These are phyloP conservation scores for Brachionus rotundiformis DNA, from an alignment of 1,140 invertebrate genomes.

Conservation along the genomic window DNA sequence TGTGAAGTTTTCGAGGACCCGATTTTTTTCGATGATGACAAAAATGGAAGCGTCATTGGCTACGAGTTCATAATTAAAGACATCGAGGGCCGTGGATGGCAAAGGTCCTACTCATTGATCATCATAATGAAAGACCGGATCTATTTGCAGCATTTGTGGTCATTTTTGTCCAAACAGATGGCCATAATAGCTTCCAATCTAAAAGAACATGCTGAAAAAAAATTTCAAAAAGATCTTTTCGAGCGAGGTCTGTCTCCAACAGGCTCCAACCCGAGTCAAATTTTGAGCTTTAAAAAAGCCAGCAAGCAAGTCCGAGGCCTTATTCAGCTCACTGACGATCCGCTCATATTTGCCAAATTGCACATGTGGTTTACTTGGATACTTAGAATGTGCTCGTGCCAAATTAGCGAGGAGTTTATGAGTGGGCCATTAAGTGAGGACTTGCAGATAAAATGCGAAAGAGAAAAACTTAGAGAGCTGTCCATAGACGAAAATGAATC, in stretches of 20 bases:
- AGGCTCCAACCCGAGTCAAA: neutral
- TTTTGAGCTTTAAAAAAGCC: conserved; percentile 38
- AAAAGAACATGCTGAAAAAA: conserved; percentile 43
- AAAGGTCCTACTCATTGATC: conserved; percentile 42
- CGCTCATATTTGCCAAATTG: conserved; percentile 36
- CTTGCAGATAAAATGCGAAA: conserved; percentile 22
- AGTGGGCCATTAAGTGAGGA: conserved; percentile 8
- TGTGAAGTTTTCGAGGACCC: conserved; percentile 50
- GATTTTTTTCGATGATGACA: conserved; percentile 49
- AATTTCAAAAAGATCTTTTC: conserved; percentile 11
- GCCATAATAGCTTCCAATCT: conserved; percentile 14
- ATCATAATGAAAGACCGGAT: conserved; percentile 47
- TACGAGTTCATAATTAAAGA: conserved; percentile 47
- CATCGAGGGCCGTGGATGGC: neutral
- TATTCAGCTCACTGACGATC: conserved; percentile 31
- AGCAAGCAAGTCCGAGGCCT: conserved; percentile 35
- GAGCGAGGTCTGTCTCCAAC: neutral
- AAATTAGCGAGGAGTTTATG: conserved; percentile 50
- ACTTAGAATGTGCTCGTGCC: conserved; percentile 33
- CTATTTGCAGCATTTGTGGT: conserved; percentile 51
- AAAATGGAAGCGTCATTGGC: conserved; percentile 44
- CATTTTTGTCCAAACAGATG: conserved; percentile 41
- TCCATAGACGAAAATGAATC: neutral
- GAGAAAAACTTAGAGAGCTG: conserved; percentile 31
- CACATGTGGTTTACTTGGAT: conserved; percentile 53